Evolutionary conservation across 2,797 vertebrate genomes (phyloP), one percentile per base, ranked within the genome.

Genomic region (Glyptemys insculpta): DNA sequence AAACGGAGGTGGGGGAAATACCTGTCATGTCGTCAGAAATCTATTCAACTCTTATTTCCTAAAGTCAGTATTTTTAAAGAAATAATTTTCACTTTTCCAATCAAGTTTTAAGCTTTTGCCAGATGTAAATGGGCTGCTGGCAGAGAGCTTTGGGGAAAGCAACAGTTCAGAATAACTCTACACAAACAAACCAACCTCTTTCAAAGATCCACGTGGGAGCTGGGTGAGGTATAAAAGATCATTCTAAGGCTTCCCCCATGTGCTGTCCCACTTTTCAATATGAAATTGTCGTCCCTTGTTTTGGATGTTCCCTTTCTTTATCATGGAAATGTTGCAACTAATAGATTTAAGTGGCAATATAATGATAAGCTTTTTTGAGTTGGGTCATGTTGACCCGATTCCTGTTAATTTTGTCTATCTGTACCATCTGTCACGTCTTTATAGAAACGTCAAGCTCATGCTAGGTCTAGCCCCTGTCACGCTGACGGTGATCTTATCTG

Each of bases 341-440:
- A 94, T 95, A 94, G 95, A 90, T 92, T 94, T 10, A 96, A 97
- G 96, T 97, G 97, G 97, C 97, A 97, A 97, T 97, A 97, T 96
- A 96, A 96, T 97, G 96, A 97, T 97, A 96, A 97, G 96, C 95
- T 97, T 97, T 93, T 96, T 95, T 96, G 96, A 95, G 97, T 97
- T 96, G 96, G 96, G 97, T 97, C 97, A 97, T 95, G 97, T 97
- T 97, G 97, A 97, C 95, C 95, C 15, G 90, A 96, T 97, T 96
- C 97, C 96, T 88, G 5, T 97, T 96, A 93, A 86, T 95, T 96
- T 95, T 96, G 93, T 96, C 95, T 18, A 10, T 90, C 86, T 94
- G 92, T 95, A 94, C 95, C 96, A 92, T 86, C 92, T 96, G 88
- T 85, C 94, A 72, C 84, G 90, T 95, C 0, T 0, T 9, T 93